phyloP scores from a whole-genome alignment of 92 coral and sea anemone genomes.

The Nematostella vectensis region DNA sequence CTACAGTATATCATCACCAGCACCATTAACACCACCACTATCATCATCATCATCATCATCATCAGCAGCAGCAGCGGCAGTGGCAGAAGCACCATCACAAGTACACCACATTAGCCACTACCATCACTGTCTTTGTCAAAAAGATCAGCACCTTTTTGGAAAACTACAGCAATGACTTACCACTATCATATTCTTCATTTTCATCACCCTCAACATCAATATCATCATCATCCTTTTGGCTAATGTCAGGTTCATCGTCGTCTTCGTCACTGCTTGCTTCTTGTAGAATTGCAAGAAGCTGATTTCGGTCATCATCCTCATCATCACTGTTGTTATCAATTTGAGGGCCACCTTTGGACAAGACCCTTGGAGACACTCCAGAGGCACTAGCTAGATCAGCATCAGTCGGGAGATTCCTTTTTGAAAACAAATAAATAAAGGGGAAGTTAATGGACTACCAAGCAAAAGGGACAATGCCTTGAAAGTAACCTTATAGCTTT shows the following conservation, averaged over 20 bases:
- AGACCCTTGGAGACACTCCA: slow-evolving; percentile 44
- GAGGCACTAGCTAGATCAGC: slow-evolving; percentile 57
- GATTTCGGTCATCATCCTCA: slow-evolving; percentile 82
- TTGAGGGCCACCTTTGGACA: slow-evolving; percentile 17
- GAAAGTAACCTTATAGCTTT: too few species aligned
- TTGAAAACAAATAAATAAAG: neutral
- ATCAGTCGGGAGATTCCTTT: slow-evolving; percentile 50
- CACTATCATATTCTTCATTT: slow-evolving; percentile 35
- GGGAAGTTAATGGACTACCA: too few species aligned
- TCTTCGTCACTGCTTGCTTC: slow-evolving; percentile 98
- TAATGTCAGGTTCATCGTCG: slow-evolving; percentile 59
- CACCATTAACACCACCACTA: too few species aligned
- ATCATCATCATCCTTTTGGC: slow-evolving; percentile 60
- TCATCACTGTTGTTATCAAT: slow-evolving; percentile 49
- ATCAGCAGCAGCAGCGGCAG: too few species aligned
- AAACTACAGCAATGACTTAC: too few species aligned
- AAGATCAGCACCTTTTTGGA: too few species aligned
- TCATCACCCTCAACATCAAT: slow-evolving; percentile 51
- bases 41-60: too few species aligned
- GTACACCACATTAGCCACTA: too few species aligned
- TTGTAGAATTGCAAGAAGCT: slow-evolving; percentile 80
- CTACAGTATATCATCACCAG: too few species aligned
- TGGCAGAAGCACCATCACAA: too few species aligned
- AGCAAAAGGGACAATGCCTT: too few species aligned
- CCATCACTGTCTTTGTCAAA: too few species aligned